Evolutionary conservation across 2,888 invertebrate genomes (phyloP).

Genomic region (Tortrix viridana): DNA sequence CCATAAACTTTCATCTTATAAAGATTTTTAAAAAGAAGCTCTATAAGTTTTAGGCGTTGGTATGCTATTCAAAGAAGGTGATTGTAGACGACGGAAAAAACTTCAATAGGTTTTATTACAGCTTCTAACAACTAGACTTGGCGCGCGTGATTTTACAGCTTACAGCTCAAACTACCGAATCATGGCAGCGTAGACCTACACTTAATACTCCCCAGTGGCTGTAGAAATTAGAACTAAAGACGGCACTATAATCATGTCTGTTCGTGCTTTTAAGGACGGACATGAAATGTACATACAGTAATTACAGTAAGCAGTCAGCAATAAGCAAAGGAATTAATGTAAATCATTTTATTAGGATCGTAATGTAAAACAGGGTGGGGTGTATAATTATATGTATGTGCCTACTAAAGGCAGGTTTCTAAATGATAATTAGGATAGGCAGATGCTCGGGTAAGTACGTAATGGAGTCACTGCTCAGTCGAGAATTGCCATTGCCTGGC

Average conservation of each 20-base stretch:
- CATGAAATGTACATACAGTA: conserved; percentile 19
- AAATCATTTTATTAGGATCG: conserved; percentile 16
- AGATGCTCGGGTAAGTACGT: conserved; percentile 30
- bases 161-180: conserved; percentile 2
- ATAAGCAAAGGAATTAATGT: conserved; percentile 12
- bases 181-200: not conserved
- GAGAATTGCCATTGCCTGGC: conserved; percentile 42
- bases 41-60: conserved; percentile 51
- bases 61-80: conserved; percentile 49
- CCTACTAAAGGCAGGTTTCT: no score
- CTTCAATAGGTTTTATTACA: conserved; percentile 18
- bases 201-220: not conserved
- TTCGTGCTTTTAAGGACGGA: conserved; percentile 7
- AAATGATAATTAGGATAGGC: conserved; percentile 34
- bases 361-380: not conserved
- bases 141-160: not conserved
- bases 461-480: conserved; percentile 45
- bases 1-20: conserved; percentile 64
- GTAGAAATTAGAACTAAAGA: conserved; percentile 26
- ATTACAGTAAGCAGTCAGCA: conserved; percentile 8
- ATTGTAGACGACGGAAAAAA: conserved; percentile 9
- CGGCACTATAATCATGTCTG: conserved; percentile 13
- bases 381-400: conserved; percentile 17
- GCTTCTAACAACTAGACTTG: not conserved
- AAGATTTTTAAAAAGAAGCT: conserved; percentile 52